Evolutionary conservation across 2,888 invertebrate species (phyloP), one percentile per base, ranked within the genome.

Genomic region (Ectemnius continuus): DNA sequence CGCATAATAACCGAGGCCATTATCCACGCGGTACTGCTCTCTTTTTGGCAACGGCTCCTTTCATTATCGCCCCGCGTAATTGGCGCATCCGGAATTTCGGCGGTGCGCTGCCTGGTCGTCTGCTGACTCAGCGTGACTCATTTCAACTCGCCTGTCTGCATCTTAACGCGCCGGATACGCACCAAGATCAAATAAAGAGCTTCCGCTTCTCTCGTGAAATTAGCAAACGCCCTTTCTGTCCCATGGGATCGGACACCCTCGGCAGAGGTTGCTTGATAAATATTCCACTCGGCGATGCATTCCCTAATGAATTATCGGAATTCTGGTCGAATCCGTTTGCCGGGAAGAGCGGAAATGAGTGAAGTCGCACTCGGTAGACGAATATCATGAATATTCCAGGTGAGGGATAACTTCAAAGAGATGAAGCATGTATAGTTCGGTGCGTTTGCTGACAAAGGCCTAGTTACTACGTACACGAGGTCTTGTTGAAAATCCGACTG

Each of bases 81-180:
- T 81, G 79, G 65, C 60, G 72, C 76, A 75, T 81, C 79, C 77
- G 73, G 71, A 75, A 81, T 82, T 81, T 82, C 74, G 62, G 69
- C 59, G 59, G 64, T 48, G 56, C 46, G 48, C 47, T 14, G 20
- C 18, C 18, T 58, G 36, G 5, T 11, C 16, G 20, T n/a, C 16
- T 57, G 48, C 18, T 67, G 77, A 78, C 60, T 76, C 81, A 77
- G 52, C 71, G 48, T 72, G 75, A 78, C 52, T 74, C 59, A 60
- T 59, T 60, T 28, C 59, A 64, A 57, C 36, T 48, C 62, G 75
- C 61, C 63, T 26, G 78, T 75, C 75, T 77, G 77, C 80, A 77
- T 74, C 70, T 80, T 80, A 77, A 77, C 69, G 61, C 61, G 77
- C 68, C 73, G 73, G 73, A 73, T 78, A 75, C 46, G 68, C 70